These are phyloP conservation scores for Xestia ashworthii DNA, from an alignment of 2,888 invertebrate species.

Conservation along the genomic window DNA sequence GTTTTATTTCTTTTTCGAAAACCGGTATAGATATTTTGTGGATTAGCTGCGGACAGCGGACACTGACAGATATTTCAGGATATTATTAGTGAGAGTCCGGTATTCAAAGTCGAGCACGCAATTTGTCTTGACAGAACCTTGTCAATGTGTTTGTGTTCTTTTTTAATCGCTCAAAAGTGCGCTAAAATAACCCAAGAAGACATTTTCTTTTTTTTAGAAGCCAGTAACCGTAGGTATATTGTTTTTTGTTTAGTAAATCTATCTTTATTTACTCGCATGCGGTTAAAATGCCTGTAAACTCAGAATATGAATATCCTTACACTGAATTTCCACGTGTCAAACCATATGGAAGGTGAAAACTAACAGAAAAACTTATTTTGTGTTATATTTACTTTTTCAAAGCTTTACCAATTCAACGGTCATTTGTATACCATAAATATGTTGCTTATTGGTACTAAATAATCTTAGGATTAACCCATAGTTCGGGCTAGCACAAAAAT, in stretches of 20 bases:
- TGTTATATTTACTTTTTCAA: no score
- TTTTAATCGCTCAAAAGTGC: not conserved
- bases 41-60: not conserved
- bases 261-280: no score
- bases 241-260: not conserved
- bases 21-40: not conserved
- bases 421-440: no score
- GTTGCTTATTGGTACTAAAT: not conserved
- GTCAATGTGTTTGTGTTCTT: not conserved
- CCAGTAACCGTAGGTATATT: not conserved
- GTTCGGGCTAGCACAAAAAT: not conserved
- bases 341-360: not conserved
- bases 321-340: not conserved
- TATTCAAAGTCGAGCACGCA: not conserved
- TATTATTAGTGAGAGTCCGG: not conserved
- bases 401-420: no score
- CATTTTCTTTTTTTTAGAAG: not conserved
- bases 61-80: not conserved
- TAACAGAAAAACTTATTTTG: no score
- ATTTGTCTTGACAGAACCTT: no score
- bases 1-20: slow-evolving; percentile 3
- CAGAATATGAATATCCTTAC: not conserved
- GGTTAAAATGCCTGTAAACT: not conserved
- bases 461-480: not conserved
- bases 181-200: not conserved